Conservation (phyloP, 2,113 vertebrate genomes). For the Leptodactylus fuscus region DNA sequence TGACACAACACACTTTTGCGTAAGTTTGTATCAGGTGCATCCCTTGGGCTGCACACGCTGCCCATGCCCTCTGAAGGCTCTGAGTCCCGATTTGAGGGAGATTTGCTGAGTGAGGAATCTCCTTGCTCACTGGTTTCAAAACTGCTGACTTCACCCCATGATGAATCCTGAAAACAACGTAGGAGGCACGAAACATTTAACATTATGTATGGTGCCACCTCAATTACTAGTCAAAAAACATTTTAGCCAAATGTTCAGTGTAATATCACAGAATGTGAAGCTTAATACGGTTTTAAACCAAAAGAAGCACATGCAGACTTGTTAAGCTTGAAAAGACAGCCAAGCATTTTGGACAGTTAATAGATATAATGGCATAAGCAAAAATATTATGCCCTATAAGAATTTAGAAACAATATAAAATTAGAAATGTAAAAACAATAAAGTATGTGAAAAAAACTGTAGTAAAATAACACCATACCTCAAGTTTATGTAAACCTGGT, state of each 20-base stretch:
- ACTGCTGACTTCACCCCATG: slow-evolving; percentile 82
- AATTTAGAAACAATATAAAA: neutral
- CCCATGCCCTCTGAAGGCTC: slow-evolving; percentile 75
- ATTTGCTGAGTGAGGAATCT: slow-evolving; percentile 75
- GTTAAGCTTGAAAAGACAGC: slow-evolving; percentile 60
- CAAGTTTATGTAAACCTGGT: neutral
- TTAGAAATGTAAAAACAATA: neutral
- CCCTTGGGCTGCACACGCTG: slow-evolving; percentile 70
- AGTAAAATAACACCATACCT: neutral
- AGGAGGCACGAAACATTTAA: slow-evolving; percentile 80
- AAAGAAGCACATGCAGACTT: slow-evolving; percentile 49
- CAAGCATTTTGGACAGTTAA: slow-evolving; percentile 7
- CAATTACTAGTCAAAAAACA: slow-evolving; percentile 66
- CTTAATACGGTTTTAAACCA: neutral
- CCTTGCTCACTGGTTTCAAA: slow-evolving; percentile 80
- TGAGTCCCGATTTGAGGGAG: slow-evolving; percentile 71
- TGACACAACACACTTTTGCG: slow-evolving; percentile 73
- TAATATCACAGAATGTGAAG: neutral
- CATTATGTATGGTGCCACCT: slow-evolving; percentile 71
- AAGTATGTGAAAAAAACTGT: neutral
- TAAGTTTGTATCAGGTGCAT: slow-evolving; percentile 71
- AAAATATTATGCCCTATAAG: neutral
- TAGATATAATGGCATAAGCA: slow-evolving; percentile 26
- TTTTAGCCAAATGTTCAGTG: slow-evolving; percentile 42
- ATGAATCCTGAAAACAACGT: slow-evolving; percentile 87